Evolutionary conservation across 2,888 invertebrate genomes (phyloP).

Genomic region (Saturnia japonica): DNA sequence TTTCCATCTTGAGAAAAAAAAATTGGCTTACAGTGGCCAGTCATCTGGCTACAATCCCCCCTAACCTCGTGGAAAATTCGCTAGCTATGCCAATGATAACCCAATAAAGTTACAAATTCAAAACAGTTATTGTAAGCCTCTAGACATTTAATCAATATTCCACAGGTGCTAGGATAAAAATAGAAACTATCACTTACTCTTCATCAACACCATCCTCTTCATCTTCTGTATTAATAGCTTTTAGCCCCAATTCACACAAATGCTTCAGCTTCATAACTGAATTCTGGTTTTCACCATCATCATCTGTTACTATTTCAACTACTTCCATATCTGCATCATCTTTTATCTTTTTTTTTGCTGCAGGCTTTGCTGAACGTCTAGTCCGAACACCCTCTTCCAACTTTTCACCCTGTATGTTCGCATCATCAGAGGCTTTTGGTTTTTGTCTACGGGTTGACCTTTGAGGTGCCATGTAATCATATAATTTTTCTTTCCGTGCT

Average conservation of each 20-base stretch:
- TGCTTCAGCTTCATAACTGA: constrained; percentile 82
- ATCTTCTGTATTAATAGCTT: constrained; percentile 62
- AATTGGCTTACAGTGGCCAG: too few species aligned
- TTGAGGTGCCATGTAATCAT: constrained; percentile 73
- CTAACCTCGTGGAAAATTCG: too few species aligned
- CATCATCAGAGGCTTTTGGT: constrained; percentile 83
- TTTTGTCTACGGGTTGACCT: constrained; percentile 81
- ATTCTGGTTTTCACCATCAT: constrained; percentile 59
- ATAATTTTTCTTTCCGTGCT: constrained; percentile 87
- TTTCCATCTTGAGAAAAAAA: too few species aligned
- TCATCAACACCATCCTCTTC: constrained; percentile 49
- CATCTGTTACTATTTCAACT: constrained; percentile 39
- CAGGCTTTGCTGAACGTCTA: constrained; percentile 55
- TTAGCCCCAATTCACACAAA: constrained; percentile 79
- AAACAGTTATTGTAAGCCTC: too few species aligned
- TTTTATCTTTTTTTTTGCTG: constrained; percentile 32
- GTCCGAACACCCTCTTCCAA: constrained; percentile 67
- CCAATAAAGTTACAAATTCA: too few species aligned
- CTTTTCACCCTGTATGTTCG: constrained; percentile 82
- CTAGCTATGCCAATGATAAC: too few species aligned
- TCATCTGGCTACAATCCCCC: too few species aligned
- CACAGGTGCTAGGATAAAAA: neutral
- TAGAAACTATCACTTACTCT: constrained; percentile 19
- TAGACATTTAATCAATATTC: too few species aligned
- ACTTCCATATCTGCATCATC: constrained; percentile 35